Conservation (phyloP, 2,888 invertebrate species). For the Chrysina gloriosa region DNA sequence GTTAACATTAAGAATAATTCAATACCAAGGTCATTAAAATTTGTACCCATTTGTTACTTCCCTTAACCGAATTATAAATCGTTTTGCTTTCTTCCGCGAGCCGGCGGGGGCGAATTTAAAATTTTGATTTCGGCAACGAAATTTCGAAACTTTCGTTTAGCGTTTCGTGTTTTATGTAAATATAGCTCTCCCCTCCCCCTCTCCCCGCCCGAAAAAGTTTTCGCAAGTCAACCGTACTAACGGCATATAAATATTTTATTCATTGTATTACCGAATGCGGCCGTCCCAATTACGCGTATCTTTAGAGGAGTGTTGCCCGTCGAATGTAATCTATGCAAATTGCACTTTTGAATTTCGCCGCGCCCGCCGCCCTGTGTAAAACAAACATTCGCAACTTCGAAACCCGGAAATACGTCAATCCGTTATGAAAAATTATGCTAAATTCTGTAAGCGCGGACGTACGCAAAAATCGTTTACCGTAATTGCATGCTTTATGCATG, state of each 20-base stretch:
- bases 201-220: constrained; percentile 18
- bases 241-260: constrained; percentile 36
- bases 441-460: neutral
- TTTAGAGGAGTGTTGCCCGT: constrained; percentile 13
- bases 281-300: constrained; percentile 14
- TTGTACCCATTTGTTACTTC: constrained; percentile 16
- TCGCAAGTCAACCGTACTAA: constrained; percentile 33
- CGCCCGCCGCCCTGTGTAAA: neutral
- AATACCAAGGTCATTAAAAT: constrained; percentile 8
- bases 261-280: constrained; percentile 25
- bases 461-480: no score
- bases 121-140: constrained; percentile 21
- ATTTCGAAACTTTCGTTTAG: constrained; percentile 17
- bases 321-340: constrained; percentile 32
- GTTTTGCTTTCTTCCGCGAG: neutral
- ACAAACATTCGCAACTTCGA: neutral
- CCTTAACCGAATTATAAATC: constrained; percentile 16
- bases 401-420: neutral
- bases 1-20: neutral
- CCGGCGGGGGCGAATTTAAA: constrained; percentile 28
- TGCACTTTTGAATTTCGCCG: constrained; percentile 11
- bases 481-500: no score
- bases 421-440: neutral
- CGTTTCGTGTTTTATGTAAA: constrained; percentile 34
- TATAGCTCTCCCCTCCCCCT: no score